phyloP scores from a whole-genome alignment of 1,140 invertebrate genomes.

The Procambarus virginalis region DNA sequence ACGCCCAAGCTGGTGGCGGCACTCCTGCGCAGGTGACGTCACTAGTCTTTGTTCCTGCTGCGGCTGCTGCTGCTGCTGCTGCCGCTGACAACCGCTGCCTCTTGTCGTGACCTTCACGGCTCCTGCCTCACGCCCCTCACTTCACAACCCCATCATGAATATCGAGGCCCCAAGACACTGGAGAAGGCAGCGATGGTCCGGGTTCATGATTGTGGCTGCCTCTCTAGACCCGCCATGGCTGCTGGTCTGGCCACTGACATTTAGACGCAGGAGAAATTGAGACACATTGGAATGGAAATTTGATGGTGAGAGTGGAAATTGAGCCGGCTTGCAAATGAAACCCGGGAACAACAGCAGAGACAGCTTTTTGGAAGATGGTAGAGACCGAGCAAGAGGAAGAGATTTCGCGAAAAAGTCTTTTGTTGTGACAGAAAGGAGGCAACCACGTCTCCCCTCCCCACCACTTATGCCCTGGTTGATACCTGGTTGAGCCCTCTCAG shows the following conservation, averaged over 20 bases:
- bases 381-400: too few species aligned
- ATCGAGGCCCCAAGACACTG: too few species aligned
- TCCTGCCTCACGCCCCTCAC: too few species aligned
- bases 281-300: neutral
- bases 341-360: neutral
- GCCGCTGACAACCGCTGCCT: neutral
- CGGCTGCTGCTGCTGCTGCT: neutral
- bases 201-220: too few species aligned
- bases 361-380: neutral
- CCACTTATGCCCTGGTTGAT: too few species aligned
- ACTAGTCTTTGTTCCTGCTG: neutral
- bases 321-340: neutral
- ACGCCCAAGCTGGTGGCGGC: neutral
- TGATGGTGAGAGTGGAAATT: neutral
- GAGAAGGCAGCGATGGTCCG: too few species aligned
- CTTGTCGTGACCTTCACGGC: neutral
- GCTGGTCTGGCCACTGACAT: neutral
- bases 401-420: too few species aligned
- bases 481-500: too few species aligned
- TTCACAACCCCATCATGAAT: too few species aligned
- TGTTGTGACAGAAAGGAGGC: too few species aligned
- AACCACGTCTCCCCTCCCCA: too few species aligned
- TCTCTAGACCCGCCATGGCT: neutral
- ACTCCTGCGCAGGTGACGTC: constrained; percentile 9
- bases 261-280: neutral